A percentile compares a stretch with the other conserved stretches of the same genome.
These are phyloP conservation scores for Latrodectus hesperus DNA, from an alignment of 2,888 invertebrate genomes.

Conservation along the genomic window DNA sequence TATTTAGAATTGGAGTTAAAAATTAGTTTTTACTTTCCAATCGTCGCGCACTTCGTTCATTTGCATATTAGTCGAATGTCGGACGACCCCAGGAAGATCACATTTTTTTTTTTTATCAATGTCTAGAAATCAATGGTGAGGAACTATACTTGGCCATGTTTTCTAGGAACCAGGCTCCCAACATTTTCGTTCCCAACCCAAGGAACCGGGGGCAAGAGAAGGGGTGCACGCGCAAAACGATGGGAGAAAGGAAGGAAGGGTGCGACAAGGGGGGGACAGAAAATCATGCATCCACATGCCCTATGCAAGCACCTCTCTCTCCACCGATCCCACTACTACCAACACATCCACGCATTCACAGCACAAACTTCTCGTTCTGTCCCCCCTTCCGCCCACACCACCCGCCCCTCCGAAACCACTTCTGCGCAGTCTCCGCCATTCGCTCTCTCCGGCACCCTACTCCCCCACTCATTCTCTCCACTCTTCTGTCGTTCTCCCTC, in stretches of 20 bases:
- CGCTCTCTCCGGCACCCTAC: constrained; percentile 6
- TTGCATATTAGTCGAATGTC: constrained; percentile 35
- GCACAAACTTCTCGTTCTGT: constrained; percentile 60
- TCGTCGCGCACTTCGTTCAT: background rate
- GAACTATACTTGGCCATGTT: constrained; percentile 54
- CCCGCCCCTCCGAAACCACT: background rate
- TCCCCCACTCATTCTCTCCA: background rate
- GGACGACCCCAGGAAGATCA: background rate
- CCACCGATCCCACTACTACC: background rate
- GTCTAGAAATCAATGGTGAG: constrained; percentile 55
- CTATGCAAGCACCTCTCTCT: constrained; percentile 59
- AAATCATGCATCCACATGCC: constrained; percentile 65
- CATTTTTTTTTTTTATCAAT: constrained; percentile 38
- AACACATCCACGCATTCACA: constrained; percentile 58
- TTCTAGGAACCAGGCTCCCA: constrained; percentile 60
- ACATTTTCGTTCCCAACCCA: constrained; percentile 61
- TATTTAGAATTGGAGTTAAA: no score
- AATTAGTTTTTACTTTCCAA: background rate
- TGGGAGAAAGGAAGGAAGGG: constrained; percentile 13
- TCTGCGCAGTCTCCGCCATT: constrained; percentile 17
- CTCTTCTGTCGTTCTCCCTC: constrained; percentile 35
- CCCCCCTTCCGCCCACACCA: constrained; percentile 26
- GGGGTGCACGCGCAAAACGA: constrained; percentile 30
- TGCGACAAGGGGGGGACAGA: constrained; percentile 36
- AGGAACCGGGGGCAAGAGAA: constrained; percentile 17